Conservation (phyloP, 2,113 vertebrate genomes). For the Anoura caudifer region DNA sequence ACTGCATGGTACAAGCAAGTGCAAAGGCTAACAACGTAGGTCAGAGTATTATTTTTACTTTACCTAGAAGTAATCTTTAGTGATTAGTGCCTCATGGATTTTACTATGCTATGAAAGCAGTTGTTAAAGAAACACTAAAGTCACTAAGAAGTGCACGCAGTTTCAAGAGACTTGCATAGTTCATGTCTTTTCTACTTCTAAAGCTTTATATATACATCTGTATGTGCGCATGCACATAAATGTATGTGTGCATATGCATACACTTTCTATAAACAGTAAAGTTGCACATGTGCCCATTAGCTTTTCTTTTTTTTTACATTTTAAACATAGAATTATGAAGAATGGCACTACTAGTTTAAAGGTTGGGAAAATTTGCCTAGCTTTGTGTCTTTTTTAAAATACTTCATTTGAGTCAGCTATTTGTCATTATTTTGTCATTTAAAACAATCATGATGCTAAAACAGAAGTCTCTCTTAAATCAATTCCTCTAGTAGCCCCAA, state of each 20-base stretch:
- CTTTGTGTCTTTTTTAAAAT: neutral
- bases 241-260: neutral
- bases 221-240: neutral
- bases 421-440: conserved; percentile 45
- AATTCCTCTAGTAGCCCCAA: conserved; percentile 42
- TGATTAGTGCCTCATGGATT: conserved; percentile 33
- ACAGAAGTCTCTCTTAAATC: conserved; percentile 61
- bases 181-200: neutral
- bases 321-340: neutral
- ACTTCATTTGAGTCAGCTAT: neutral
- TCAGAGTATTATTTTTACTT: conserved; percentile 18
- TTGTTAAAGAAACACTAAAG: conserved; percentile 48
- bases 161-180: neutral
- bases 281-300: neutral
- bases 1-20: neutral
- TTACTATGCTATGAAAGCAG: conserved; percentile 44
- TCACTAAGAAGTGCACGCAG: neutral
- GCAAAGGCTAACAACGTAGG: neutral
- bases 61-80: neutral
- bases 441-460: conserved; percentile 46
- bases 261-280: neutral
- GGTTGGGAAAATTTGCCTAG: neutral
- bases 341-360: neutral
- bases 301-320: neutral
- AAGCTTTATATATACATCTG: neutral